These are phyloP conservation scores for Chamaetylas fuelleborni DNA, from an alignment of 2,113 vertebrate species.

Conservation along the genomic window DNA sequence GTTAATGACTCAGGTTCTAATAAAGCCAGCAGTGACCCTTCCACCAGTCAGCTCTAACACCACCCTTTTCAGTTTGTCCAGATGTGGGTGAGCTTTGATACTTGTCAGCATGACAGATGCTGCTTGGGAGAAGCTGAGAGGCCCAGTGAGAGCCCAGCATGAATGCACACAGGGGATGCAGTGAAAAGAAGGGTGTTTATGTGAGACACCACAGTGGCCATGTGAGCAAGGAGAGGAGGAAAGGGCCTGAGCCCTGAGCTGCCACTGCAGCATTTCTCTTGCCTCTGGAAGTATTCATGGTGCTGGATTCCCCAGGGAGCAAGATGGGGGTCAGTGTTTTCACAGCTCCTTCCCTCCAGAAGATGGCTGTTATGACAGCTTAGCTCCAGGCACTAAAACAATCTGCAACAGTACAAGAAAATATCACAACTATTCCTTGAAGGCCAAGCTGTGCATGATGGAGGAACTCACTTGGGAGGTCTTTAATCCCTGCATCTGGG, in stretches of 20 bases:
- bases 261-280: neutral
- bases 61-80: neutral
- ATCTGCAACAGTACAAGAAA: neutral
- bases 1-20: neutral
- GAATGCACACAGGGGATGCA: neutral
- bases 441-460: neutral
- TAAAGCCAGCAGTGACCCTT: neutral
- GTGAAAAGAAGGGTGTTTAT: neutral
- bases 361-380: neutral
- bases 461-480: neutral
- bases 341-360: neutral
- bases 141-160: neutral
- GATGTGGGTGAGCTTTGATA: neutral
- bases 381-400: neutral
- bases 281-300: neutral
- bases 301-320: neutral
- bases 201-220: rapidly evolving
- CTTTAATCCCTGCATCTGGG: neutral
- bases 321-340: neutral
- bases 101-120: neutral
- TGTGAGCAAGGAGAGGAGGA: neutral
- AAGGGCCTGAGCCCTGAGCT: neutral
- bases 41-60: neutral
- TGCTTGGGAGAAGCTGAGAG: neutral
- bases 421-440: neutral